Base-by-base conservation (phyloP, 2,888 invertebrate genomes). In the Epinotia nisella region DNA sequence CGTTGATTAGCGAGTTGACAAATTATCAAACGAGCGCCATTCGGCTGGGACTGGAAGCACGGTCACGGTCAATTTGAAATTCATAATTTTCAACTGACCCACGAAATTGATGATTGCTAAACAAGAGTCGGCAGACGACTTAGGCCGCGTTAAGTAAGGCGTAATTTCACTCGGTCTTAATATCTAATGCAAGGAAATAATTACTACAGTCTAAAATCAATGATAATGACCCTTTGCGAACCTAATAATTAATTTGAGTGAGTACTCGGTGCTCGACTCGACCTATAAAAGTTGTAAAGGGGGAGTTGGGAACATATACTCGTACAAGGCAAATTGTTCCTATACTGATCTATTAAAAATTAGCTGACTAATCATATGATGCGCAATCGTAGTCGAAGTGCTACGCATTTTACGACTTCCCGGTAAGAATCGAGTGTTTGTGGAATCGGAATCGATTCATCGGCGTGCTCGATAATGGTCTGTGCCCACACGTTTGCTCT, bases 381-480 rank as follows among this genome's bases (percentile, higher is more conserved):
- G 35, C 35, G 9, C 9, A 35, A n/a, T 24, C 9, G 1, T 41
- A 61, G 39, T 53, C 58, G 17, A 51, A 49, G 59, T 29, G 61
- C 53, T 41, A 51, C 59, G 13, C 66, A 66, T 66, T 71, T 66
- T 41, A 60, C 55, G 35, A 3, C 41, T 76, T 75, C 75, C 53
- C 55, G 49, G 75, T 75, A 76, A 70, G 49, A 70, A 74, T 77
- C 39, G 58, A 70, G 71, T 75, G 74, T 75, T 76, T 65, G 68
- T 66, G 60, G 41, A 53, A 19, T 39, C 49, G 49, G 60, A 65
- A 75, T 74, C 74, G 73, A 76, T 74, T 75, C 72, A 74, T 71
- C 29, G 66, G 15, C 45, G 49, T 59, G 60, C 21, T 45, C 29
- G 59, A 71, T 66, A 39, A 17, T 24, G 56, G 15, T 15, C 1